Conservation (phyloP, 2,113 vertebrate genomes). For the Cisticola juncidis region DNA sequence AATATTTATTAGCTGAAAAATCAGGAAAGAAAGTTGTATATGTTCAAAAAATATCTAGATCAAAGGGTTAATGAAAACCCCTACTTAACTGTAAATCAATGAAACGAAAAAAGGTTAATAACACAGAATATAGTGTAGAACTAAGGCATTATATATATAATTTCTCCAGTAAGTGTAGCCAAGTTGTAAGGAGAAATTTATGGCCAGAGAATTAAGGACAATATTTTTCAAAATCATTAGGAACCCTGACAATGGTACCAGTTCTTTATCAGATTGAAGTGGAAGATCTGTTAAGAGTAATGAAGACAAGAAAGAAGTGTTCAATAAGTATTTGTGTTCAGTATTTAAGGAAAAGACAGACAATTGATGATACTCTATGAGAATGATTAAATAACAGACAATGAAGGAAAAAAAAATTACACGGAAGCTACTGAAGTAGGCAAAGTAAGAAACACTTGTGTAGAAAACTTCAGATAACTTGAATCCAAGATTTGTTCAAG, state of each 20-base stretch:
- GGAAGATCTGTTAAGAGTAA: slow-evolving; percentile 11
- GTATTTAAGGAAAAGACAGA: slow-evolving; percentile 23
- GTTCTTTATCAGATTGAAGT: slow-evolving; percentile 6
- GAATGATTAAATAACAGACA: neutral
- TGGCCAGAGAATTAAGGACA: slow-evolving; percentile 1
- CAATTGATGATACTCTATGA: neutral
- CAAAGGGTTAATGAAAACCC: neutral
- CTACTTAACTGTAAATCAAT: neutral
- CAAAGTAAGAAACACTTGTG: neutral
- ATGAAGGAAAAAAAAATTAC: neutral
- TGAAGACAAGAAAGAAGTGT: neutral
- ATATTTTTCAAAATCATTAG: slow-evolving; percentile 29
- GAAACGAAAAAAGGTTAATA: neutral
- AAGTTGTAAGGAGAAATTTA: slow-evolving; percentile 27
- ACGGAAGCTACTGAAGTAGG: neutral
- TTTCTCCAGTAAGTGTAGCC: neutral
- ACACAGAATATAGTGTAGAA: neutral
- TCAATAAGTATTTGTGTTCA: slow-evolving; percentile 11
- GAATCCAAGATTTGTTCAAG: neutral
- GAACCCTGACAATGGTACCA: neutral
- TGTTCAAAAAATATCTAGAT: neutral
- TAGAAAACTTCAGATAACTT: neutral
- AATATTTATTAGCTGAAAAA: neutral
- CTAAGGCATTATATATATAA: neutral
- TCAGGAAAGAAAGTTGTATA: neutral